A percentile compares a stretch with the other conserved stretches of the same genome.
Evolutionary conservation across 2,113 vertebrate species (phyloP).

Genomic region (Lepus timidus): DNA sequence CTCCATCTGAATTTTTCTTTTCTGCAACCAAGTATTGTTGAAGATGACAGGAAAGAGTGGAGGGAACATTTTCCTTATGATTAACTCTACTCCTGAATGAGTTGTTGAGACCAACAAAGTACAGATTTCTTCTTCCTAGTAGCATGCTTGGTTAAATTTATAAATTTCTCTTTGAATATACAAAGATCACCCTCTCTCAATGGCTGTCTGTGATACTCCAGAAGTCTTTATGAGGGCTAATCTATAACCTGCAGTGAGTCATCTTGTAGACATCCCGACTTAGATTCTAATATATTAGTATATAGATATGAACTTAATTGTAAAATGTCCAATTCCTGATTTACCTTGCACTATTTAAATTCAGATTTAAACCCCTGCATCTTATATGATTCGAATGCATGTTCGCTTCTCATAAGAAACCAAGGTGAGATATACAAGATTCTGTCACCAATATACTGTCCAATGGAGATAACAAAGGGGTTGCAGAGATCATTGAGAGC

Average conservation of each 20-base stretch:
- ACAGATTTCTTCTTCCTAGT: neutral
- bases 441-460: neutral
- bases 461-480: neutral
- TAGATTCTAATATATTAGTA: neutral
- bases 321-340: neutral
- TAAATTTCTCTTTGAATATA: neutral
- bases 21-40: neutral
- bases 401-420: neutral
- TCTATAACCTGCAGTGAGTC: neutral
- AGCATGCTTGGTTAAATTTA: neutral
- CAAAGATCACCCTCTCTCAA: neutral
- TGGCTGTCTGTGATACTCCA: neutral
- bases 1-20: conserved; percentile 12
- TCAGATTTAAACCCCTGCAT: neutral
- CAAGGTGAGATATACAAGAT: neutral
- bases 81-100: neutral
- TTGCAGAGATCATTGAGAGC: neutral
- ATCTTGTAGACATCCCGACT: neutral
- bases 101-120: neutral
- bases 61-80: neutral
- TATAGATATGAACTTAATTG: neutral
- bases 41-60: neutral
- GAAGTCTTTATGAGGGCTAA: neutral
- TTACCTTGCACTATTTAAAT: neutral
- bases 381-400: neutral